phyloP scores from a whole-genome alignment of 2,797 vertebrate genomes.

The Gobio occitaniae region DNA sequence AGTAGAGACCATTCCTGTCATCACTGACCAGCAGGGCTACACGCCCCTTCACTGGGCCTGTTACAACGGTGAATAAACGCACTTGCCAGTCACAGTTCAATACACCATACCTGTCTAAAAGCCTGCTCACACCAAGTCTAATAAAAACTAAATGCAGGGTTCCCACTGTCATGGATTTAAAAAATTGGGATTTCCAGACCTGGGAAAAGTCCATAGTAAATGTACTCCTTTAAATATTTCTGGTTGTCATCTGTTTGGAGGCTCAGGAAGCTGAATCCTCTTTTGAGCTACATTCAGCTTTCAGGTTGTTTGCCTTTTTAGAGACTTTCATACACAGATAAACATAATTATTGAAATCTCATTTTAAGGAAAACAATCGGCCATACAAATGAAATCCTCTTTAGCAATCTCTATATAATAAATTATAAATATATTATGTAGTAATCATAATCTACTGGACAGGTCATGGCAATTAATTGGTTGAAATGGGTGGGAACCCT shows the following conservation, averaged over 20 bases:
- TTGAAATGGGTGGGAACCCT: conserved; percentile 1
- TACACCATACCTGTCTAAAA: background rate
- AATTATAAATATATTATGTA: background rate
- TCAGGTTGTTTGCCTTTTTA: background rate
- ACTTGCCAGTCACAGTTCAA: background rate
- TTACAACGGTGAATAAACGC: conserved; percentile 88
- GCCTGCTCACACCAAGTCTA: background rate
- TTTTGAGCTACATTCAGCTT: background rate
- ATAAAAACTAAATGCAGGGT: background rate
- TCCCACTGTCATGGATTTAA: background rate
- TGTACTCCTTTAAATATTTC: background rate
- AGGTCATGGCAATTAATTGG: background rate
- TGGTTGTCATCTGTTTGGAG: background rate
- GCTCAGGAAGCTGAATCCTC: background rate
- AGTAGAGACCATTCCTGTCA: conserved; percentile 84
- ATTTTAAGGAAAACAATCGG: background rate
- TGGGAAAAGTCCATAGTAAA: background rate
- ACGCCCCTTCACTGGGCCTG: conserved; percentile 99
- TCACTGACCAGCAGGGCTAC: conserved; percentile 94
- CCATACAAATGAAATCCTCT: background rate
- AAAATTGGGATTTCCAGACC: background rate
- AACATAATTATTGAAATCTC: background rate
- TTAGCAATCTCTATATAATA: background rate
- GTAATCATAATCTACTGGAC: background rate
- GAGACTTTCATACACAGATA: background rate